phyloP scores from a whole-genome alignment of 2,797 vertebrate species.

The Notolepis coatsorum region DNA sequence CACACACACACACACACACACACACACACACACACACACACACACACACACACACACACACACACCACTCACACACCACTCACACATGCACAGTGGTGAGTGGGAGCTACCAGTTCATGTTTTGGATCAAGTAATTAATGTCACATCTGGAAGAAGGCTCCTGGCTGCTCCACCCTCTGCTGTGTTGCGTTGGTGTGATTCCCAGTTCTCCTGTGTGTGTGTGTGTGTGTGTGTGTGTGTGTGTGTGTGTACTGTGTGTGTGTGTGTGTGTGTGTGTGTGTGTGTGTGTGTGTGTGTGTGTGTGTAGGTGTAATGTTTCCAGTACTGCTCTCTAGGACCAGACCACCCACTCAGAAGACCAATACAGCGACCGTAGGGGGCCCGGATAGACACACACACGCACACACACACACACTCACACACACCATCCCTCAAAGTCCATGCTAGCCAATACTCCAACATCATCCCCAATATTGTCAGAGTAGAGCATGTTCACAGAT shows the following conservation, averaged over 20 bases:
- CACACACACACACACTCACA: neutral
- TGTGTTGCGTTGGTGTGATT: constrained; percentile 81
- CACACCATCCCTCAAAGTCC: constrained; percentile 67
- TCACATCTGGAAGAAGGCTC: constrained; percentile 81
- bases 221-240: constrained; percentile 30
- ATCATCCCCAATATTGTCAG: constrained; percentile 74
- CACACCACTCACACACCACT: constrained; percentile 4
- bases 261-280: constrained; percentile 33
- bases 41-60: constrained; percentile 2
- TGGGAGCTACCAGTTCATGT: constrained; percentile 83
- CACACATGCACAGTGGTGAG: constrained; percentile 51
- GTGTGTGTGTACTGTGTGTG: constrained; percentile 5
- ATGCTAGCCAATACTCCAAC: constrained; percentile 67
- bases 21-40: neutral
- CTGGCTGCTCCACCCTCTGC: constrained; percentile 77
- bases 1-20: neutral
- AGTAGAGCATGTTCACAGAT: constrained; percentile 78
- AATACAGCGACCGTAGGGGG: constrained; percentile 73
- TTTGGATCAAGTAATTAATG: constrained; percentile 79
- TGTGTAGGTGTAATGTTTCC: constrained; percentile 75
- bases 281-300: constrained; percentile 36
- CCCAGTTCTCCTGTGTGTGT: constrained; percentile 66
- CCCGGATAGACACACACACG: constrained; percentile 53
- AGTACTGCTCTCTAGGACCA: constrained; percentile 74
- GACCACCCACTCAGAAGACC: constrained; percentile 82